Evolutionary conservation across 2,888 invertebrate species (phyloP), one percentile per base, ranked within the genome.

Genomic region (Eupithecia exiguata): DNA sequence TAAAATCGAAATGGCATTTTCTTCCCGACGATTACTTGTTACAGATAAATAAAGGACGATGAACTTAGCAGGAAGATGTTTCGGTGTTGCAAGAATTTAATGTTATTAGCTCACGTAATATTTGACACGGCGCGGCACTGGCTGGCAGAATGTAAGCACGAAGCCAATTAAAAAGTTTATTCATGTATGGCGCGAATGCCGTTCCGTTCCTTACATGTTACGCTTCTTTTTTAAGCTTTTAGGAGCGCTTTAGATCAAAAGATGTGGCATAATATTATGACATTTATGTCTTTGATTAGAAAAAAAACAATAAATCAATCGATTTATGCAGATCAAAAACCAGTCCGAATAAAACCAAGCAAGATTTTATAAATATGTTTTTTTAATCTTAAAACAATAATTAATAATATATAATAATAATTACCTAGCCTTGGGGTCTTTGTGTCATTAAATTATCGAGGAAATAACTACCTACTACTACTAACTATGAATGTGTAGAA

Each of bases 11-110:
- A 75, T 73, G 74, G 75, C 77, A 74, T 78, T 79, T 79, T 79
- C 78, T 79, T 72, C 69, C 77, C 81, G 81, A 80, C 78, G 78
- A 83, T 84, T 82, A 83, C 79, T 81, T 80, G 82, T 79, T 77
- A 63, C 70, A 79, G 74, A 80, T 78, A 79, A 71, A 77, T 77
- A 69, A 72, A 73, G 81, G 74, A 63, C 82, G 70, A 76, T 77
- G 83, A 85, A 78, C 85, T 78, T 82, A 79, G 68, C 72, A 81
- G 81, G 84, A 84, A 84, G 80, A 73, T 40, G 53, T 49, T 75
- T 75, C 68, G 72, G 72, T 67, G 49, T 61, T 69, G 35, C 18
- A 65, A 69, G 38, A 68, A 65, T 65, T 40, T 49, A 70, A 70
- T 58, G 21, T 66, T 58, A 67, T 69, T 71, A 69, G 53, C 35